Evolutionary conservation across 2,888 invertebrate genomes (phyloP), one percentile per base, ranked within the genome.

Genomic region (Pilophorus perplexus): DNA sequence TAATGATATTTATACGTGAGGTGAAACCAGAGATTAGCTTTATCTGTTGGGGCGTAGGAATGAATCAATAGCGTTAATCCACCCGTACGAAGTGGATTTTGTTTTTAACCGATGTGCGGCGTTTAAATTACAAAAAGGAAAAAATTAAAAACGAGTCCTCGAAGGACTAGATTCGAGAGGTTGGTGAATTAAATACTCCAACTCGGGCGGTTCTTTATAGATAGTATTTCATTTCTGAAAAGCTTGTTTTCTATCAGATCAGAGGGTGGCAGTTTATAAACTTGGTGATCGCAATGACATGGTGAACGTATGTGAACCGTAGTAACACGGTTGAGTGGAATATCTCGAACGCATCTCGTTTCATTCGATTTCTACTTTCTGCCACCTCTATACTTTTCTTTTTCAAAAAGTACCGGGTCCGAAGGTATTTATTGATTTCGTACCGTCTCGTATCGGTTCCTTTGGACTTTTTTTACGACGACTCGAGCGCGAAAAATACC

Each of bases 11-110:
- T 42, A 59, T 42, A 42, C 27, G 25, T 16, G 25, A 42, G 40
- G 59, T 42, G 59, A 59, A 59, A 59, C 59, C 42, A 22, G 42
- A 59, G 59, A 59, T 59, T 59, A 55, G 20, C 55, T 55, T 12
- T 55, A 55, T 55, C 55, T 55, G 18, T n/a, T 16, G 22, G 25
- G 55, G 25, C 37, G 2, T 27, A 28, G 18, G 28, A 33, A 28
- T 25, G 52, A 28, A 52, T 52, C 52, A 20, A 48, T 23, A 52
- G 52, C 10, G 52, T 52, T 52, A 52, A 52, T 52, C 52, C 52
- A 48, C 6, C 48, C 52, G 27, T 28, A 52, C 28, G 46, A 22
- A 46, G 12, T 20, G 12, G 12, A 42, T n/a, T n/a, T n/a, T n/a
- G n/a, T n/a, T n/a, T n/a, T n/a, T n/a, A n/a, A n/a, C n/a, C n/a